phyloP scores from a whole-genome alignment of 1,140 invertebrate genomes.

The Drosophila sulfurigaster region DNA sequence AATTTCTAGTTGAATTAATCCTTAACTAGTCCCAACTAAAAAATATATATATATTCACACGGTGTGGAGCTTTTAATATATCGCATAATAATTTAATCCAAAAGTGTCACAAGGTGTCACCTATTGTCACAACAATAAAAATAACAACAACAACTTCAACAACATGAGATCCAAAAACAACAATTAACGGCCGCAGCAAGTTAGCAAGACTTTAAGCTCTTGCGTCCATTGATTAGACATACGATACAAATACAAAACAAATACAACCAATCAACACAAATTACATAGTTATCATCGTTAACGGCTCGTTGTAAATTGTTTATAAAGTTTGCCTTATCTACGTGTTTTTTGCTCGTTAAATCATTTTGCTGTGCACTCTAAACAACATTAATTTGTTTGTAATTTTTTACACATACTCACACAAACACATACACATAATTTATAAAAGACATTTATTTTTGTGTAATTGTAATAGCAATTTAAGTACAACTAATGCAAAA shows the following conservation, averaged over 20 bases:
- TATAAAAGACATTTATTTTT: conserved; percentile 69
- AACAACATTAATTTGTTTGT: conserved; percentile 46
- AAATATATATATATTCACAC: conserved; percentile 46
- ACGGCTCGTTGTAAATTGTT: conserved; percentile 56
- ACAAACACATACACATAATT: conserved; percentile 37
- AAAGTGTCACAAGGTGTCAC: conserved; percentile 64
- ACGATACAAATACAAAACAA: conserved; percentile 1
- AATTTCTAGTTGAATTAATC: conserved; percentile 80
- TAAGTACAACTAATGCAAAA: conserved; percentile 57
- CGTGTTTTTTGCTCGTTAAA: conserved; percentile 66
- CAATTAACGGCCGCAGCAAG: conserved; percentile 2
- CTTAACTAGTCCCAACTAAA: conserved; percentile 76
- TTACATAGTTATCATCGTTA: conserved; percentile 39
- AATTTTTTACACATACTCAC: conserved; percentile 39
- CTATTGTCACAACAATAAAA: conserved; percentile 27
- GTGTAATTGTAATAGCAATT: conserved; percentile 67
- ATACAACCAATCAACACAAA: conserved; percentile 13
- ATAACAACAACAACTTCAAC: background rate
- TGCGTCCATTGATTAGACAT: conserved; percentile 22
- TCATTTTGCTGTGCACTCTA: conserved; percentile 61
- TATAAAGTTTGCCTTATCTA: conserved; percentile 69
- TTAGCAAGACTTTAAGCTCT: conserved; percentile 21
- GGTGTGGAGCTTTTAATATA: conserved; percentile 54
- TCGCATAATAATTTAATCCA: conserved; percentile 40
- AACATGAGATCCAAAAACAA: background rate